These are phyloP conservation scores for Sceliomorpha sp. DNA, from an alignment of 2,888 invertebrate species.

Conservation along the genomic window DNA sequence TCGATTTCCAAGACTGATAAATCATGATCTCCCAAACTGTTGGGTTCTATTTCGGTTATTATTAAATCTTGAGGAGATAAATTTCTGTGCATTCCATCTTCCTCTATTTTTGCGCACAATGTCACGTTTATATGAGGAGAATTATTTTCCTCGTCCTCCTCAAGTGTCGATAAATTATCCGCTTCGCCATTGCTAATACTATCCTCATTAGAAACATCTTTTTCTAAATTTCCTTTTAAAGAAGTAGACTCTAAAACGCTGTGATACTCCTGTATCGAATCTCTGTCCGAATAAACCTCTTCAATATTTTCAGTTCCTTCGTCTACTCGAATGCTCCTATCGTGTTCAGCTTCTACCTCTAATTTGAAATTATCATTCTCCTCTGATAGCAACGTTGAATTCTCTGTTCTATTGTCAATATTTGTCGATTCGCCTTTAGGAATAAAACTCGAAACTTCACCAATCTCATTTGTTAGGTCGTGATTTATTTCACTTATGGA, in stretches of 20 bases:
- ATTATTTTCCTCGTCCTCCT: conserved; percentile 29
- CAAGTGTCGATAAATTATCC: conserved; percentile 3
- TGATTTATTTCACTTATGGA: conserved; percentile 14
- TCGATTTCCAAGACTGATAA: conserved; percentile 61
- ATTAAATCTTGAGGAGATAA: conserved; percentile 5
- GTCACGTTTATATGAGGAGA: conserved; percentile 14
- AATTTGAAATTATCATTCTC: conserved; percentile 61
- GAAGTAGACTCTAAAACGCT: neutral
- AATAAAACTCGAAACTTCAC: conserved; percentile 62
- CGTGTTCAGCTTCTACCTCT: conserved; percentile 42
- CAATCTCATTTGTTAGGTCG: conserved; percentile 55
- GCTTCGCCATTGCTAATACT: too few species aligned
- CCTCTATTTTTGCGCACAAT: conserved; percentile 28
- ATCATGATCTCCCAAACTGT: conserved; percentile 46
- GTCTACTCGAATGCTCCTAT: conserved; percentile 49
- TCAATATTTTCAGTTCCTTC: conserved; percentile 50
- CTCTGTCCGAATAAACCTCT: conserved; percentile 7
- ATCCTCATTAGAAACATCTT: conserved; percentile 18
- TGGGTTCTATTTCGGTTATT: conserved; percentile 52
- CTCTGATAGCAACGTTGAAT: conserved; percentile 43
- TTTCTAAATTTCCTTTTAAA: too few species aligned
- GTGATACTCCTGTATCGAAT: neutral
- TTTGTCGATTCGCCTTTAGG: conserved; percentile 69
- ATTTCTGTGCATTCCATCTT: conserved; percentile 32
- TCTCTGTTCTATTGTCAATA: conserved; percentile 54